Conservation (phyloP, 2,113 vertebrate species). For the Crotophaga sulcirostris region DNA sequence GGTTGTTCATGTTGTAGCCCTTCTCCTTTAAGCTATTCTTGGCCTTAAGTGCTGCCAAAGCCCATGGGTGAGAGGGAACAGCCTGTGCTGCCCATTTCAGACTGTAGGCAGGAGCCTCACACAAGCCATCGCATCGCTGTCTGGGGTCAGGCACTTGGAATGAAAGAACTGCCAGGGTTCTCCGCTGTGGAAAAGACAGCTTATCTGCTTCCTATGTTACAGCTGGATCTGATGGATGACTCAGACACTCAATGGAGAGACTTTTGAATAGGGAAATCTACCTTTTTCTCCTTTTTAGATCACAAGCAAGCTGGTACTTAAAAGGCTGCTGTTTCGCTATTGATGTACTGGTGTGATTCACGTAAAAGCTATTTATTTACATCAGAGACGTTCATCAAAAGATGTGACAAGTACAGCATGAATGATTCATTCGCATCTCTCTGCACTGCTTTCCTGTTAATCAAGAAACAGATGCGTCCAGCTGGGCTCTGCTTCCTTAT, state of each 20-base stretch:
- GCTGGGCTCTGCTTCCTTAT: background rate
- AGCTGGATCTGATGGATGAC: constrained; percentile 8
- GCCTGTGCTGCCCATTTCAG: background rate
- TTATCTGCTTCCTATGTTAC: background rate
- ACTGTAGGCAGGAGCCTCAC: background rate
- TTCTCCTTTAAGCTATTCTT: constrained; percentile 5
- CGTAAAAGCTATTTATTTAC: constrained; percentile 77
- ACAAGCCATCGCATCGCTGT: background rate
- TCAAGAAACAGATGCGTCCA: background rate
- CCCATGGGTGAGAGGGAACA: accelerated
- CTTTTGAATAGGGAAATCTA: background rate
- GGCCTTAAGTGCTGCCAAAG: background rate
- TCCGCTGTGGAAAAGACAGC: background rate
- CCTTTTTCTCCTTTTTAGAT: background rate
- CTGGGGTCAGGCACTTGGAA: constrained; percentile 48
- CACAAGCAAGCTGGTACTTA: background rate
- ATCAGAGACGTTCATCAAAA: constrained; percentile 27
- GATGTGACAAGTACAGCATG: constrained; percentile 5
- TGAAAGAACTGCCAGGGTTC: background rate
- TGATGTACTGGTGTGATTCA: background rate
- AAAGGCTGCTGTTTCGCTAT: background rate
- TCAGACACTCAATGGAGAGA: background rate
- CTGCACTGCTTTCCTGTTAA: background rate
- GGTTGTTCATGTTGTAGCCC: background rate
- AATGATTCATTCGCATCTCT: background rate